phyloP scores from a whole-genome alignment of 2,888 invertebrate genomes.

The Plutella xylostella region DNA sequence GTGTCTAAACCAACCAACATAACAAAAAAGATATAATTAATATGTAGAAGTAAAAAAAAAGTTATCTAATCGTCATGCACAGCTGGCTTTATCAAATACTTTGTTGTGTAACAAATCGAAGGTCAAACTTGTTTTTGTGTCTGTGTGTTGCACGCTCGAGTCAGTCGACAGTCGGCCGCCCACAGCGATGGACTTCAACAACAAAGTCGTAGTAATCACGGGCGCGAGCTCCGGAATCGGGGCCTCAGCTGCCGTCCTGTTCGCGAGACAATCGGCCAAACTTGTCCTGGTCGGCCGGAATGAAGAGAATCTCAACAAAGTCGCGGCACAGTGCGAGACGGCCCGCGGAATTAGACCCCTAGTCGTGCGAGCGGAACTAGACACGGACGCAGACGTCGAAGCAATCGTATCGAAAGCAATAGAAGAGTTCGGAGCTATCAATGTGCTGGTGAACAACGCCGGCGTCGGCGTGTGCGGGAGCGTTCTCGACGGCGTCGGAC shows the following conservation, averaged over 20 bases:
- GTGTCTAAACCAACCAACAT: no score
- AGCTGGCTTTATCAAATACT: no score
- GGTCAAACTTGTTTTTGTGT: slow-evolving; percentile 1
- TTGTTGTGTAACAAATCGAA: no score
- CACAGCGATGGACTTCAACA: slow-evolving; percentile 64
- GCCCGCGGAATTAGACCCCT: slow-evolving; percentile 57
- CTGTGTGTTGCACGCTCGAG: background rate
- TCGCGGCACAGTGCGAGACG: slow-evolving; percentile 68
- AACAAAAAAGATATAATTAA: no score
- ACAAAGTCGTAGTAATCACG: slow-evolving; percentile 72
- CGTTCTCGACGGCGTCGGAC: slow-evolving; percentile 84
- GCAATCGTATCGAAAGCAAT: slow-evolving; percentile 75
- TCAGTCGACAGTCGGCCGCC: background rate
- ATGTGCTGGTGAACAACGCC: slow-evolving; percentile 88
- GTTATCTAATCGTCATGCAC: no score
- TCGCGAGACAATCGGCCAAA: slow-evolving; percentile 74
- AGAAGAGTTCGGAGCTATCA: slow-evolving; percentile 74
- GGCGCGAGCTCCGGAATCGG: slow-evolving; percentile 84
- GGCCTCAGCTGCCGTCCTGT: slow-evolving; percentile 73
- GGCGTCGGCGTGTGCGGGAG: slow-evolving; percentile 81
- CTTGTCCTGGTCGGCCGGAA: slow-evolving; percentile 78
- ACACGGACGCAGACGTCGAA: slow-evolving; percentile 74
- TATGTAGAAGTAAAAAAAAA: no score
- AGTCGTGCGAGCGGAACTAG: slow-evolving; percentile 73
- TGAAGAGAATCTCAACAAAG: slow-evolving; percentile 72